Conservation (phyloP, 2,888 invertebrate genomes). For the Tromatobia lineatoria region DNA sequence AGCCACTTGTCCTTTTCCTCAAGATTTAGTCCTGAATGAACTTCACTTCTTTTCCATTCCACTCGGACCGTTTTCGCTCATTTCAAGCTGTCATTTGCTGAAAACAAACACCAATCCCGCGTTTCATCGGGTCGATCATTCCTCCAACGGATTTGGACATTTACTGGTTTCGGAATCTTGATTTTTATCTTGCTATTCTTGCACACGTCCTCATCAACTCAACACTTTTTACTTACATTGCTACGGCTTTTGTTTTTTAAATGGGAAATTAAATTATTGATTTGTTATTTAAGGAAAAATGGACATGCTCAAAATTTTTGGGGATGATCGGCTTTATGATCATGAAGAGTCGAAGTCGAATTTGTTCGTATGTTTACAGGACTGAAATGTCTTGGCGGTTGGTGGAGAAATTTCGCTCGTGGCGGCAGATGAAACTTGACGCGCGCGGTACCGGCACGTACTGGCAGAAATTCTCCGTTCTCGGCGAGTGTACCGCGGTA, state of each 20-base stretch:
- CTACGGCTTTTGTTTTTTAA: neutral
- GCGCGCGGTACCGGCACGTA: conserved; percentile 71
- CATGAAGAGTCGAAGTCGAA: neutral
- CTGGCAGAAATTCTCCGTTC: conserved; percentile 57
- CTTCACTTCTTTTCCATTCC: conserved; percentile 41
- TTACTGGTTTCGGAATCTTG: neutral
- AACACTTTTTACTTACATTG: conserved; percentile 8
- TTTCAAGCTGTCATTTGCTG: conserved; percentile 44
- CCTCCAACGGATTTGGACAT: neutral
- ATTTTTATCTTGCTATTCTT: neutral
- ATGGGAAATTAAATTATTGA: neutral
- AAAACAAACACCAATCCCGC: conserved; percentile 38
- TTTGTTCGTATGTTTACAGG: neutral
- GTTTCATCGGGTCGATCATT: conserved; percentile 22
- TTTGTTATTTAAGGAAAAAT: neutral
- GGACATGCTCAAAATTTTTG: neutral
- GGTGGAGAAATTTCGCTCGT: conserved; percentile 28
- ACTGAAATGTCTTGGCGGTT: neutral
- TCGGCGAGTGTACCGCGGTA: conserved; percentile 52
- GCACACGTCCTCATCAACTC: neutral
- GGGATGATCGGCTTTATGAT: neutral
- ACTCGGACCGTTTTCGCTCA: conserved; percentile 33
- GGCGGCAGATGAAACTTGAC: conserved; percentile 37
- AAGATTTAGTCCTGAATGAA: conserved; percentile 7
- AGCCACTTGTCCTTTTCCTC: conserved; percentile 37